Percentiles rank a stretch among this genome's conserved stretches.
phyloP scores from a whole-genome alignment of 2,797 vertebrate species.

The Huso huso region DNA sequence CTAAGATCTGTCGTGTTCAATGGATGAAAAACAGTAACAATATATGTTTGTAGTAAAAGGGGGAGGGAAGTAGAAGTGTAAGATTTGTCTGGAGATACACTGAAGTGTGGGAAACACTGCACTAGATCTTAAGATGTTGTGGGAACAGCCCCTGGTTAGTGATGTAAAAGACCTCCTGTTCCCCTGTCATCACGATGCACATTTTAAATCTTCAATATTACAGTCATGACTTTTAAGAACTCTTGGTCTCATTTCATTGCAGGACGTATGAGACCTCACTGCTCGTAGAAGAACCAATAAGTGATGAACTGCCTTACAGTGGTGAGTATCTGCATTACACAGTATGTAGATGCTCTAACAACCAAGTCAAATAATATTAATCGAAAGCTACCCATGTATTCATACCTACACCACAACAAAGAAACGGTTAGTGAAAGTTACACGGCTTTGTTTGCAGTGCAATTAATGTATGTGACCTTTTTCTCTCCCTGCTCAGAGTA shows the following conservation, averaged over 20 bases:
- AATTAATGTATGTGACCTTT: not conserved
- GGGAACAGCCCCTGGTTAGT: too few relatives aligned
- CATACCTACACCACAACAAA: too few relatives aligned
- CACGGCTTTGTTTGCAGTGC: not conserved
- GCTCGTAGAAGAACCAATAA: conserved; percentile 88
- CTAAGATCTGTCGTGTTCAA: too few relatives aligned
- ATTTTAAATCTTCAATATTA: not conserved
- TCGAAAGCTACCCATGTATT: too few relatives aligned
- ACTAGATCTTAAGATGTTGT: too few relatives aligned
- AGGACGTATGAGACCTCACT: conserved; percentile 95
- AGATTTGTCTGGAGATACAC: too few relatives aligned
- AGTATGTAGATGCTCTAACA: not conserved
- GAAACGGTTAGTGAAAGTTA: not conserved
- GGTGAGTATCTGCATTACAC: conserved; percentile 49
- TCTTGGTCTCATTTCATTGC: conserved; percentile 18
- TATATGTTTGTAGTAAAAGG: too few relatives aligned
- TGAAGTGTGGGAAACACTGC: too few relatives aligned
- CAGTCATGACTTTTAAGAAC: too few relatives aligned
- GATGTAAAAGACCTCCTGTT: too few relatives aligned
- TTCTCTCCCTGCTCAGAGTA: conserved; percentile 66
- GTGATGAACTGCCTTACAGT: conserved; percentile 91
- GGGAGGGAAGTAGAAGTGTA: too few relatives aligned
- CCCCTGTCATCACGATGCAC: not conserved
- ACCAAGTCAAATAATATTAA: not conserved
- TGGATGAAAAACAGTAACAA: too few relatives aligned